A percentile compares a stretch with the other conserved stretches of the same genome.
These are phyloP conservation scores for Eueides isabella DNA, from an alignment of 1,140 invertebrate species.

Conservation along the genomic window DNA sequence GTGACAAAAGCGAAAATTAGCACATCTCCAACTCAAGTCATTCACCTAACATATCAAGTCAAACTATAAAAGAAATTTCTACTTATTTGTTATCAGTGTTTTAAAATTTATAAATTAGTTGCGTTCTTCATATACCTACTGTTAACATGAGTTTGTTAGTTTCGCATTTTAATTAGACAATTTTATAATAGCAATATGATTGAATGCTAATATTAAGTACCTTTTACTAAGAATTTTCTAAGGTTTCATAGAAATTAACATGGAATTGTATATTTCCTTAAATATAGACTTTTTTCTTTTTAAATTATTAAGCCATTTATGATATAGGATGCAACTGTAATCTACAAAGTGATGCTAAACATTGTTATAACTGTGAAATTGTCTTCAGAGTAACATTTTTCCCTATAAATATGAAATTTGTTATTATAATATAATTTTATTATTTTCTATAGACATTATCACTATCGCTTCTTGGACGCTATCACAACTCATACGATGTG, in stretches of 20 bases:
- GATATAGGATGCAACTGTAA: too few relatives aligned
- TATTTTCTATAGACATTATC: neutral
- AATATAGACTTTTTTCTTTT: neutral
- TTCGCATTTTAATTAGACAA: neutral
- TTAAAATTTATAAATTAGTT: neutral
- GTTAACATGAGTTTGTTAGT: neutral
- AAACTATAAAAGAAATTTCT: slow-evolving; percentile 1
- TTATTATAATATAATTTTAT: neutral
- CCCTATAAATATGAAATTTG: neutral
- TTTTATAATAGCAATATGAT: neutral
- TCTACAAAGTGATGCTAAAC: neutral
- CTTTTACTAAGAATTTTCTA: too few relatives aligned
- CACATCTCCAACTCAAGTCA: slow-evolving; percentile 66
- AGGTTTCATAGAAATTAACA: too few relatives aligned
- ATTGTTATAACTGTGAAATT: neutral
- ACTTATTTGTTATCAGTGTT: neutral
- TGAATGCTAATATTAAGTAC: neutral
- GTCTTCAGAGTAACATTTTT: neutral
- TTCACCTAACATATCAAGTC: slow-evolving; percentile 49
- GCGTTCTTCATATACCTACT: neutral
- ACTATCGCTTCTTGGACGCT: slow-evolving; percentile 4
- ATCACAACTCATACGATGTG: slow-evolving; percentile 24
- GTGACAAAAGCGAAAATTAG: slow-evolving; percentile 69
- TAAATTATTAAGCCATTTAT: too few relatives aligned
- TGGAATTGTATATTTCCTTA: neutral